Conservation (phyloP, 1,140 invertebrate genomes). For the Leptopilina clavipes region DNA sequence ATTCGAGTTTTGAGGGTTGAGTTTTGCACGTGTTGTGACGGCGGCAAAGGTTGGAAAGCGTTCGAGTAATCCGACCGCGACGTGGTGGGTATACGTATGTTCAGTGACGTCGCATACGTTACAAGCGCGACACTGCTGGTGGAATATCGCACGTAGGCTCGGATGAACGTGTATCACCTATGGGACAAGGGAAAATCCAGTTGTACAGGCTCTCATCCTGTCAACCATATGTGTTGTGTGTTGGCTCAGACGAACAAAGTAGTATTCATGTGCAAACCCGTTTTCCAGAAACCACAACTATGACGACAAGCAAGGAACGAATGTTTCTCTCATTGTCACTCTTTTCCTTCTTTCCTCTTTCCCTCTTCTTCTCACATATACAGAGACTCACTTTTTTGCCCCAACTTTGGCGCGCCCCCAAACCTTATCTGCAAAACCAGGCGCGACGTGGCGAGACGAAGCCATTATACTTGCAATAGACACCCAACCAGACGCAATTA, state of each 20-base stretch:
- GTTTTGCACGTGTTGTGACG: conserved; percentile 11
- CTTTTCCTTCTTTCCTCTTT: conserved; percentile 18
- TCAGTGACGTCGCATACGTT: conserved; percentile 13
- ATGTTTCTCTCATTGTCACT: conserved; percentile 39
- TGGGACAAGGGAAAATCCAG: conserved; percentile 25
- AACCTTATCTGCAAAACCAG: conserved; percentile 30
- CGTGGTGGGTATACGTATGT: conserved; percentile 13
- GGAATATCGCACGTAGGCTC: conserved; percentile 24
- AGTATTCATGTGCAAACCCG: conserved; percentile 27
- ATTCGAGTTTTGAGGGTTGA: not conserved
- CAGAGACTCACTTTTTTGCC: not conserved
- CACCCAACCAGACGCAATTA: conserved; percentile 35
- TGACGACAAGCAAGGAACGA: conserved; percentile 13
- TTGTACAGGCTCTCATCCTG: not conserved
- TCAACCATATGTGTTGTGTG: not conserved
- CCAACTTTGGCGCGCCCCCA: not conserved
- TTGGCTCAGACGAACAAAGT: conserved; percentile 22
- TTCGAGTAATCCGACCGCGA: conserved; percentile 30
- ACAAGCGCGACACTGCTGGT: not conserved
- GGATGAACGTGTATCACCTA: conserved; percentile 21
- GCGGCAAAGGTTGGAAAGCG: conserved; percentile 8
- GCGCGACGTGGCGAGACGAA: conserved; percentile 33
- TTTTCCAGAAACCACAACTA: conserved; percentile 20
- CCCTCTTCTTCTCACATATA: not conserved
- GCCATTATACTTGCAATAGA: conserved; percentile 39